Base-by-base conservation (phyloP, 2,888 invertebrate genomes). In the Sycophila texana region DNA sequence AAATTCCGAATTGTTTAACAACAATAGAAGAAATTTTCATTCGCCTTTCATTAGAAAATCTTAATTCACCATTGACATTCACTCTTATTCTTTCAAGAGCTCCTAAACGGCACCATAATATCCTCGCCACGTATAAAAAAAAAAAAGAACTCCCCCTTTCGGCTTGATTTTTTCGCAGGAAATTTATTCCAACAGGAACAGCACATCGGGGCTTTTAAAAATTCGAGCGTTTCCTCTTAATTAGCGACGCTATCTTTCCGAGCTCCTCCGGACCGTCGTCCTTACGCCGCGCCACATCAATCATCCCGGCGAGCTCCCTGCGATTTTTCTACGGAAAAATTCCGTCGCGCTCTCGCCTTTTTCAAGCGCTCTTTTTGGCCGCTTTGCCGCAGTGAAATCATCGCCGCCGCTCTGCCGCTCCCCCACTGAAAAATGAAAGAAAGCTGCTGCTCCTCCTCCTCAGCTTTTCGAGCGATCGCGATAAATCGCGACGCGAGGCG, bases 181-280 rank as follows among this genome's bases (percentile, higher is more conserved):
- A 39, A 39, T 39, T 39, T 39, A 39, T 39, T 39, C 39, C 39
- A 39, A 3, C 26, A 39, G 39, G 7, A 7, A 4, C 0, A 39
- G 7, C 39, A 7, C 39, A 4, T 39, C 39, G 39, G 0, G 39
- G 39, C 3, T 39, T 39, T 39, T 39, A 39, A 39, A 39, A 5
- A 39, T 39, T 39, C 39, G 39, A 66, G 60, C 58, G 58, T 57
- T 63, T 74, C 60, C 74, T 74, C 74, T 79, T 79, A 65, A 79
- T 79, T 74, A 79, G 63, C 67, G 67, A 13, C 7, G 51, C 70
- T 30, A 74, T 74, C 70, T 70, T 57, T 30, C 65, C 60, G 61
- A 55, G 58, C 70, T 72, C 30, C 13, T 76, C n/a, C 18, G 3
- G 14, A 49, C 49, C 53, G 16, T 26, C 20, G 47, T 70, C 51